Percentiles rank a stretch among this genome's conserved stretches.
Evolutionary conservation across 2,797 vertebrate species (phyloP).

Genomic region (Ctenosaura bakeri): DNA sequence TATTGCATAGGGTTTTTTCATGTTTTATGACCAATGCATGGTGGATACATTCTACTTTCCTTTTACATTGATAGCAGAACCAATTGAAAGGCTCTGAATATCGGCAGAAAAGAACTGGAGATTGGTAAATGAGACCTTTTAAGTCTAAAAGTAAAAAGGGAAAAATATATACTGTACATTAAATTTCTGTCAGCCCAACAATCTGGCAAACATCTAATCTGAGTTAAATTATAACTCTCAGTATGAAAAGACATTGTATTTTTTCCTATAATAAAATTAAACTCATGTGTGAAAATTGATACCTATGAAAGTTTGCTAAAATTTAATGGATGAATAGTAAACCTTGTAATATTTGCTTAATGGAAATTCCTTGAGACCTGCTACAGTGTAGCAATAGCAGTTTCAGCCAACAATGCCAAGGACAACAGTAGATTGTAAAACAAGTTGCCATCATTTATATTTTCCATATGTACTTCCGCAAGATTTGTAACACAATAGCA

Average conservation of each 20-base stretch:
- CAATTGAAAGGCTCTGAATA: constrained; percentile 13
- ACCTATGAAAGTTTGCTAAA: fast-evolving
- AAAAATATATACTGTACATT: not conserved
- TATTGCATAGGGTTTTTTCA: not conserved
- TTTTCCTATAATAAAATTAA: constrained; percentile 28
- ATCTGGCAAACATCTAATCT: constrained; percentile 49
- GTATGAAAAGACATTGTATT: constrained; percentile 49
- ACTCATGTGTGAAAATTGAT: constrained; percentile 33
- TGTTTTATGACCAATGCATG: not conserved
- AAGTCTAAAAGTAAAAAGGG: constrained; percentile 37
- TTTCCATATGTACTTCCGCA: not conserved
- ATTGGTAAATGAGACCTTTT: fast-evolving
- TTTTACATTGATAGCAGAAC: not conserved
- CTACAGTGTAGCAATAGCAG: constrained; percentile 44
- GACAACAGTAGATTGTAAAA: constrained; percentile 31
- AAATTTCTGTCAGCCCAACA: constrained; percentile 34
- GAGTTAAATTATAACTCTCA: constrained; percentile 52
- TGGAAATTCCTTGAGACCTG: constrained; percentile 30
- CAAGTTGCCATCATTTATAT: constrained; percentile 15
- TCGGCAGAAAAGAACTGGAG: not conserved
- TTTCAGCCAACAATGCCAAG: constrained; percentile 25
- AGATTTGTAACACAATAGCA: not conserved
- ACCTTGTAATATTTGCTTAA: constrained; percentile 36
- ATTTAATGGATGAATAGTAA: constrained; percentile 35
- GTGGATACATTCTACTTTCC: not conserved